phyloP scores from a whole-genome alignment of 2,888 invertebrate genomes.

The Pantelozetes paolii region DNA sequence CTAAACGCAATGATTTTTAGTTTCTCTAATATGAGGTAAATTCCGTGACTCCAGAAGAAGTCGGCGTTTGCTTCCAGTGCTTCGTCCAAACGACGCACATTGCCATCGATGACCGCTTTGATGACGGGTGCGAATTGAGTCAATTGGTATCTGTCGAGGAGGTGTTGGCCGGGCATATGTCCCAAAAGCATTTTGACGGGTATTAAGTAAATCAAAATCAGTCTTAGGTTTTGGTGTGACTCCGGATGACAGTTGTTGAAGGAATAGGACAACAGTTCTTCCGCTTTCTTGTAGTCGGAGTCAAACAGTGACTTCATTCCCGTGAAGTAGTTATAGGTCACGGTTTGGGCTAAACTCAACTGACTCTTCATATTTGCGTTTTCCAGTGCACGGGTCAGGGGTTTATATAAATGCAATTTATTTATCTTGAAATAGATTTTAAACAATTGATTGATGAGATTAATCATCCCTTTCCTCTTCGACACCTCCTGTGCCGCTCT shows the following conservation, averaged over 20 bases:
- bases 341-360: constrained; percentile 85
- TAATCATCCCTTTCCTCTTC: constrained; percentile 92
- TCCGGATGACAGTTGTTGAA: constrained; percentile 81
- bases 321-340: constrained; percentile 92
- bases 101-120: constrained; percentile 76
- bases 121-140: constrained; percentile 84
- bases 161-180: constrained; percentile 76
- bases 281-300: constrained; percentile 87
- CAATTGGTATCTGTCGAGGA: constrained; percentile 83
- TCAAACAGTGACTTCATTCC: constrained; percentile 98
- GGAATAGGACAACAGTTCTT: constrained; percentile 84
- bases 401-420: constrained; percentile 64
- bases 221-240: constrained; percentile 77
- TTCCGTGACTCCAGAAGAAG: constrained; percentile 94
- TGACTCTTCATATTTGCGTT: constrained; percentile 81
- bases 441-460: constrained; percentile 91
- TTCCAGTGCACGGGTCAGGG: constrained; percentile 92
- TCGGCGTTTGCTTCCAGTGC: constrained; percentile 79
- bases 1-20: constrained; percentile 89
- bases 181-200: constrained; percentile 97
- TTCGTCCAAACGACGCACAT: constrained; percentile 73
- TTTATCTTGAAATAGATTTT: constrained; percentile 83
- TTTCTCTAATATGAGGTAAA: constrained; percentile 94
- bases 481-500: constrained; percentile 65
- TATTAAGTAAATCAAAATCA: constrained; percentile 88